Evolutionary conservation across 2,888 invertebrate species (phyloP), one percentile per base, ranked within the genome.

Genomic region (Anoplius nigerrimus): DNA sequence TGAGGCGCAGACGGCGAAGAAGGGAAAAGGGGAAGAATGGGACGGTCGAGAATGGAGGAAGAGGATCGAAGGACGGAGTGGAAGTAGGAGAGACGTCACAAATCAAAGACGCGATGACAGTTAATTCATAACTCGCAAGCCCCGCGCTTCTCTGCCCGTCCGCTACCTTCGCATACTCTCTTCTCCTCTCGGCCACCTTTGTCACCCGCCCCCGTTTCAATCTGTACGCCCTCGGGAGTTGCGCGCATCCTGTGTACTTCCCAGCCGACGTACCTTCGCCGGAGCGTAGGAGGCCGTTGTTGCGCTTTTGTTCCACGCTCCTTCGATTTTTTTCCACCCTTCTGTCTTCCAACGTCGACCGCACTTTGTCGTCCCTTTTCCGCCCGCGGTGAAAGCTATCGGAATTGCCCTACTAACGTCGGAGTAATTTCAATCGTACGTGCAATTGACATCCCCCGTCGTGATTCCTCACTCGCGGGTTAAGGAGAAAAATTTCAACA

Each of bases 81-180:
- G 46, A 48, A 65, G 52, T 54, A 62, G 66, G 53, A 65, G 74
- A 74, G 68, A 72, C 72, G 75, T 74, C 82, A 79, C 83, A 81
- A 83, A 83, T 83, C 83, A 83, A 82, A 83, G 80, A 80, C 71
- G 73, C 68, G 76, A 75, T 83, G 83, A 83, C 83, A 83, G 83
- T 83, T 83, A 83, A 83, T 83, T 83, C 83, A 83, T 83, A 83
- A 83, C 83, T 80, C 74, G 82, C 74, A 74, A 78, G 74, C 74
- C 34, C 71, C 73, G 61, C 63, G 66, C 63, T 65, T 69, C 64
- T 63, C 61, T 66, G n/a, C n/a, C 71, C 62, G 45, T 57, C 66
- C 52, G 62, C 64, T 27, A 60, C 53, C 56, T 21, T 57, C 60
- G 5, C 66, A 57, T 60, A 46, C 65, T 55, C 65, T 55, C 52